Percentiles rank a stretch among this genome's conserved stretches.
Evolutionary conservation across 1,140 invertebrate genomes (phyloP).

Genomic region (Diplogasteroides magnus): DNA sequence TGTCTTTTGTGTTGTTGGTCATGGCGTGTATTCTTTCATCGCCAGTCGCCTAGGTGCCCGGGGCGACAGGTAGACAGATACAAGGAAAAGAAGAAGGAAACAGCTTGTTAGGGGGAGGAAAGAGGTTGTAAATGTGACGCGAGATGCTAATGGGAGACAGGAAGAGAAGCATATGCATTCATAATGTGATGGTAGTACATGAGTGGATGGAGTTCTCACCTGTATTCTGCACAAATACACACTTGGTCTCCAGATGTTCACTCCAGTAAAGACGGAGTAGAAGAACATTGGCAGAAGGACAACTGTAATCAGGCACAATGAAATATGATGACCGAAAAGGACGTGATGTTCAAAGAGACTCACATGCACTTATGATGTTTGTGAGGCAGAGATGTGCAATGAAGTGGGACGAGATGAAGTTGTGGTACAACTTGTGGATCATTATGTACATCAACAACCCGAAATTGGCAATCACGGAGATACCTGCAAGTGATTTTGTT

Average conservation of each 20-base stretch:
- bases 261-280: constrained; percentile 44
- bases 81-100: too few relatives aligned
- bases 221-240: constrained; percentile 47
- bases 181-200: too few relatives aligned
- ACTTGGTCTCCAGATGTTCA: constrained; percentile 47
- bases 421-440: constrained; percentile 43
- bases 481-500: too few relatives aligned
- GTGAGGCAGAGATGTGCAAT: constrained; percentile 53
- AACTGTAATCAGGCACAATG: constrained; percentile 12
- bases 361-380: constrained; percentile 39
- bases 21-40: too few relatives aligned
- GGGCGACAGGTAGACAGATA: too few relatives aligned
- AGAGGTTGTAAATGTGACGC: too few relatives aligned
- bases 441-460: constrained; percentile 47
- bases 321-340: neutral
- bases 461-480: constrained; percentile 44
- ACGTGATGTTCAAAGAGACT: neutral
- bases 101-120: too few relatives aligned
- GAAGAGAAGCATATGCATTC: too few relatives aligned
- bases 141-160: too few relatives aligned
- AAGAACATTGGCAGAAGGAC: constrained; percentile 48
- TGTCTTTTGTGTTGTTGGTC: too few relatives aligned
- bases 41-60: too few relatives aligned
- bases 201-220: too few relatives aligned
- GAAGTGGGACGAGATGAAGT: constrained; percentile 53